These are phyloP conservation scores for Macropus fuliginosus DNA, from an alignment of 2,797 vertebrate genomes.

Conservation along the genomic window DNA sequence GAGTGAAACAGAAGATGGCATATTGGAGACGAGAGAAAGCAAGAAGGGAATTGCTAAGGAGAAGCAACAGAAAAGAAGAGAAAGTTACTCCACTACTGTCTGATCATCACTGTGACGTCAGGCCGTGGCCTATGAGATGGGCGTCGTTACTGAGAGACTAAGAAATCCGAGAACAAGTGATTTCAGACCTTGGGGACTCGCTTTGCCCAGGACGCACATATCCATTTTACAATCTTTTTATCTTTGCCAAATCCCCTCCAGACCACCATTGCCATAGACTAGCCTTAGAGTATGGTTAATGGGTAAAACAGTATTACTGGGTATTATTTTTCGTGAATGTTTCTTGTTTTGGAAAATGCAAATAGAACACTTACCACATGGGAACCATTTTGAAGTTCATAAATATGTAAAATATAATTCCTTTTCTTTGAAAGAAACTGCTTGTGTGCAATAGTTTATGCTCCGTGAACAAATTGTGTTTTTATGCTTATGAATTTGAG, in stretches of 20 bases:
- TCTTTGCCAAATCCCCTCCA: conserved; percentile 86
- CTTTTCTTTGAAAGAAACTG: conserved; percentile 81
- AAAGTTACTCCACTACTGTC: conserved; percentile 93
- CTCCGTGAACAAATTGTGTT: conserved; percentile 87
- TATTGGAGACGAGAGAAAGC: conserved; percentile 83
- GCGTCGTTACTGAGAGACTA: conserved; percentile 69
- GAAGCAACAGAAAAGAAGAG: conserved; percentile 84
- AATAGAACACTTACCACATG: conserved; percentile 66
- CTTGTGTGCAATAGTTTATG: conserved; percentile 92
- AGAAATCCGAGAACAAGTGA: conserved; percentile 63
- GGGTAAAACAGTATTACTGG: conserved; percentile 85
- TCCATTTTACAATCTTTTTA: conserved; percentile 80
- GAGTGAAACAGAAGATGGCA: conserved; percentile 87
- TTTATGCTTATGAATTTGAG: conserved; percentile 82
- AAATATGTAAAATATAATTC: conserved; percentile 71
- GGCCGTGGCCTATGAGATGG: conserved; percentile 72
- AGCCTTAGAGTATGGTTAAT: conserved; percentile 79
- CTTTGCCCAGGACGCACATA: conserved; percentile 69
- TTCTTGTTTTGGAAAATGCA: conserved; percentile 83
- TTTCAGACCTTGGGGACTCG: conserved; percentile 71
- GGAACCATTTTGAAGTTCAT: conserved; percentile 79
- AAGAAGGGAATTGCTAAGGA: conserved; percentile 75
- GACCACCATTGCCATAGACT: conserved; percentile 81
- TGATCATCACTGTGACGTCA: conserved; percentile 87
- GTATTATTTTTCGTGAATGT: conserved; percentile 75